Conservation (phyloP, 2,797 vertebrate species). For the Pseudochaenichthys georgianus region DNA sequence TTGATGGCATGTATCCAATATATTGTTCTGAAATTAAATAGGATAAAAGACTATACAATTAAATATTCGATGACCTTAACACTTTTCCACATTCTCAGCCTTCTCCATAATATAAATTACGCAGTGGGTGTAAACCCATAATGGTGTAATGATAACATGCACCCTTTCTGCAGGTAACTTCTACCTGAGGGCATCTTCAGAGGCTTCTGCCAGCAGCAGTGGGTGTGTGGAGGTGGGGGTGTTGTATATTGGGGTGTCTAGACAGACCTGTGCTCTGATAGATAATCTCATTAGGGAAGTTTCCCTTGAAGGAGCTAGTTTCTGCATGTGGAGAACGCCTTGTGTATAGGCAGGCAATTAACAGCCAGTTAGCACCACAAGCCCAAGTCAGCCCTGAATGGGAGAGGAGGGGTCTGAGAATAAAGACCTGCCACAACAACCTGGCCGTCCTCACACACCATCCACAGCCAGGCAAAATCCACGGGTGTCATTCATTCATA, state of each 20-base stretch:
- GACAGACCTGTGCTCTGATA: slow-evolving; percentile 78
- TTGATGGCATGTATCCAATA: not conserved
- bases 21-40: not conserved
- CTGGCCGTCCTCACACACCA: slow-evolving; percentile 23
- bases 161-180: slow-evolving; percentile 74
- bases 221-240: not conserved
- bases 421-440: slow-evolving; percentile 58
- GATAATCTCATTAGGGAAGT: slow-evolving; percentile 88
- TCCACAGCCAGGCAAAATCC: slow-evolving; percentile 54
- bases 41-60: not conserved
- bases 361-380: slow-evolving; percentile 83
- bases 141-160: slow-evolving; percentile 72
- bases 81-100: slow-evolving; percentile 2
- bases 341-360: slow-evolving; percentile 77
- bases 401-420: slow-evolving; percentile 56
- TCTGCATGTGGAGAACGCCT: slow-evolving; percentile 77
- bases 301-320: slow-evolving; percentile 78
- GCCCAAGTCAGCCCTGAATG: slow-evolving; percentile 73
- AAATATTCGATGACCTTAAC: slow-evolving; percentile 1
- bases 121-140: slow-evolving; percentile 77
- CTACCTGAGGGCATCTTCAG: slow-evolving; percentile 73
- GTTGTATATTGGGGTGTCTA: slow-evolving; percentile 89
- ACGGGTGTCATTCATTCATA: slow-evolving; percentile 32
- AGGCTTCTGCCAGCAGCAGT: slow-evolving; percentile 17
- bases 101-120: slow-evolving; percentile 51